phyloP scores from a whole-genome alignment of 2,888 invertebrate genomes.

The Drosophila trichaetosa region DNA sequence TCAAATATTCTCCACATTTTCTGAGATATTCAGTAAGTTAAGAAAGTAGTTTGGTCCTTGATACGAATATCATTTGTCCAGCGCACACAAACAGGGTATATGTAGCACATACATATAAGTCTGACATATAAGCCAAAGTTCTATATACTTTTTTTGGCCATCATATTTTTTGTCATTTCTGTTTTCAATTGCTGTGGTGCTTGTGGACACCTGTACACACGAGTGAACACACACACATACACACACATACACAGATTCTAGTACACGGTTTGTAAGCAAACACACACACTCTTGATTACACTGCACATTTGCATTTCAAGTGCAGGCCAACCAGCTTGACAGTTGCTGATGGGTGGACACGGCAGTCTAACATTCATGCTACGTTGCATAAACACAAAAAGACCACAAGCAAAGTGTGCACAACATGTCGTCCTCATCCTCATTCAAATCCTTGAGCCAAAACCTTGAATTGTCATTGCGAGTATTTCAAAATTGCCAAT shows the following conservation, averaged over 20 bases:
- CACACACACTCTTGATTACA: constrained; percentile 70
- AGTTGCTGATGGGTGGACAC: constrained; percentile 39
- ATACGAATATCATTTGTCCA: constrained; percentile 22
- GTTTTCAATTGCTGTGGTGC: constrained; percentile 52
- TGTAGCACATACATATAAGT: neutral
- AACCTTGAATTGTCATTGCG: constrained; percentile 46
- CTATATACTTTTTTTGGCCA: constrained; percentile 16
- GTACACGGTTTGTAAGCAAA: constrained; percentile 3
- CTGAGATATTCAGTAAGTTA: neutral
- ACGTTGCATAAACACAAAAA: constrained; percentile 76
- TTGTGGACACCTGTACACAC: constrained; percentile 18
- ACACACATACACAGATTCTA: constrained; percentile 13
- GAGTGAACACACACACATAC: constrained; percentile 9
- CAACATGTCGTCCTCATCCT: constrained; percentile 27
- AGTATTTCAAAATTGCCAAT: constrained; percentile 22
- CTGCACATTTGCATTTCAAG: constrained; percentile 75
- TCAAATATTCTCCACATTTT: neutral
- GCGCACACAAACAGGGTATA: constrained; percentile 17
- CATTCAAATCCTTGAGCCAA: constrained; percentile 35
- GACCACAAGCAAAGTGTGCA: constrained; percentile 46
- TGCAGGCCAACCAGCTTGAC: constrained; percentile 56
- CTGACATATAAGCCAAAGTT: constrained; percentile 27
- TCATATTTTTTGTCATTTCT: constrained; percentile 45
- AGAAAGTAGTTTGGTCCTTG: constrained; percentile 23
- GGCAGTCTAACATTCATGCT: constrained; percentile 58